These are phyloP conservation scores for Junonia oenone DNA, from an alignment of 2,888 invertebrate genomes.

Conservation along the genomic window DNA sequence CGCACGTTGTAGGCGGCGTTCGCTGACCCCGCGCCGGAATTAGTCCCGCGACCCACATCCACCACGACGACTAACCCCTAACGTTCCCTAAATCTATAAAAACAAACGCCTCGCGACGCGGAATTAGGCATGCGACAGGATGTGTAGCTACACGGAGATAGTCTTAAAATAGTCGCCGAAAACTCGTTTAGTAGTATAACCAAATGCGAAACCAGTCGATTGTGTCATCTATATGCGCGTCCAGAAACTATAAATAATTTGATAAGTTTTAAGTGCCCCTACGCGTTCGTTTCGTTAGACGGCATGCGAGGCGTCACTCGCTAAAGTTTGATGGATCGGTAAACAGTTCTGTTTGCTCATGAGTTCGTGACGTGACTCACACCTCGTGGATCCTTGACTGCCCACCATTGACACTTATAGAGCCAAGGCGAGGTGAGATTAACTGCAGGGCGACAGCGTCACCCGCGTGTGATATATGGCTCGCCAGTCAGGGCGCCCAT, in stretches of 20 bases:
- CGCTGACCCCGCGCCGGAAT: constrained; percentile 63
- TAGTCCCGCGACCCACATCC: constrained; percentile 56
- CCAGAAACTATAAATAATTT: constrained; percentile 11
- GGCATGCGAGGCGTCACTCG: not conserved
- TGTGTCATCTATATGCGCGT: constrained; percentile 9
- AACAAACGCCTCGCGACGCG: not conserved
- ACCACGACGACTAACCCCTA: constrained; percentile 23
- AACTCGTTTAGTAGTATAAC: constrained; percentile 9
- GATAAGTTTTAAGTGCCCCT: constrained; percentile 8
- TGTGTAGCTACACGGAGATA: not conserved
- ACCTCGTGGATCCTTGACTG: constrained; percentile 15
- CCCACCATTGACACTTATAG: constrained; percentile 20
- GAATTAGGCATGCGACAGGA: constrained; percentile 1
- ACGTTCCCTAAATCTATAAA: constrained; percentile 7
- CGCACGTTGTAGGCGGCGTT: constrained; percentile 34
- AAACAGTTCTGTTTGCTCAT: constrained; percentile 7
- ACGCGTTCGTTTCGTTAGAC: not conserved
- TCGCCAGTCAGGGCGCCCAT: not conserved
- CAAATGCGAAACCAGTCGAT: constrained; percentile 8
- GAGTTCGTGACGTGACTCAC: constrained; percentile 12
- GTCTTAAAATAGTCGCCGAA: constrained; percentile 5
- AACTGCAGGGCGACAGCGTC: constrained; percentile 11
- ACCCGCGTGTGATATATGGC: constrained; percentile 7
- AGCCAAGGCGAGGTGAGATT: constrained; percentile 18
- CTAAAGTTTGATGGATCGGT: constrained; percentile 7